A percentile compares a stretch with the other conserved stretches of the same genome.
phyloP scores from a whole-genome alignment of 2,888 invertebrate genomes.

The Axea sp. region DNA sequence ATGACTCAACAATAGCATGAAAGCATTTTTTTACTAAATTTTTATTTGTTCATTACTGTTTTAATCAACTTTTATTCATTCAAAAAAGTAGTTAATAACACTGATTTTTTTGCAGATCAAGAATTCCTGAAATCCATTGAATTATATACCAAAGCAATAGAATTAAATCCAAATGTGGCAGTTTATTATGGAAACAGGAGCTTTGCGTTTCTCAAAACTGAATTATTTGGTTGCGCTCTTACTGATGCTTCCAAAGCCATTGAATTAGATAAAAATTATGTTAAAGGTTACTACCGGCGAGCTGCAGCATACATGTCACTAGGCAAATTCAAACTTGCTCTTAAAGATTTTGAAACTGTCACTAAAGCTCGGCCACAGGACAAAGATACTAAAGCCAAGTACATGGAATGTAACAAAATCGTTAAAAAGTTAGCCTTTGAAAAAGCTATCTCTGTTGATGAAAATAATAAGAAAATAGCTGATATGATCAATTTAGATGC shows the following conservation, averaged over 20 bases:
- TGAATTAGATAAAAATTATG: constrained; percentile 91
- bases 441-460: constrained; percentile 97
- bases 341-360: constrained; percentile 98
- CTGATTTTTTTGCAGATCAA: constrained; percentile 83
- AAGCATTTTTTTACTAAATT: too few relatives aligned
- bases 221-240: constrained; percentile 97
- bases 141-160: constrained; percentile 92
- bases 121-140: constrained; percentile 94
- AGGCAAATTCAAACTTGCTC: constrained; percentile 97
- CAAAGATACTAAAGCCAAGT: constrained; percentile 95
- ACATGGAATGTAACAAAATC: constrained; percentile 96
- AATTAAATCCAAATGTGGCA: constrained; percentile 89
- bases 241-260: constrained; percentile 95
- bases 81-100: too few relatives aligned
- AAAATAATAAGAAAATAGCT: constrained; percentile 90
- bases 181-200: constrained; percentile 97
- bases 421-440: constrained; percentile 97
- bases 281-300: constrained; percentile 98
- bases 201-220: constrained; percentile 95
- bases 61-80: too few relatives aligned
- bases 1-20: too few relatives aligned
- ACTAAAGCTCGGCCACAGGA: constrained; percentile 95
- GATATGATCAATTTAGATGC: constrained; percentile 93
- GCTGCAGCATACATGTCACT: constrained; percentile 98
- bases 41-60: too few relatives aligned